A percentile compares a stretch with the other conserved stretches of the same genome.
Conservation (phyloP, 1,140 invertebrate species). For the Ditylenchus dipsaci region DNA sequence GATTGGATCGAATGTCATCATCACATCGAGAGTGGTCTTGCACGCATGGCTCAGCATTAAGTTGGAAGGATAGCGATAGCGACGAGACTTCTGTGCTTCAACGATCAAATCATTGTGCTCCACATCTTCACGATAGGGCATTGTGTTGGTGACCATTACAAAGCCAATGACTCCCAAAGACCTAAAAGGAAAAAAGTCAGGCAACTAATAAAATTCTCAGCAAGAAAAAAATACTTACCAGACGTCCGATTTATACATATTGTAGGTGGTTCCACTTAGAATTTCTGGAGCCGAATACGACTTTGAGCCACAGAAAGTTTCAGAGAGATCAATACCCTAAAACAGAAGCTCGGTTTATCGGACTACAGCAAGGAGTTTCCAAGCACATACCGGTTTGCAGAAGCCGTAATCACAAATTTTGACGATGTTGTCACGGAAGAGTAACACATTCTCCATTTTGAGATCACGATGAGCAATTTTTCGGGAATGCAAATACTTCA, state of each 20-base stretch:
- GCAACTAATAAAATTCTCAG: background rate
- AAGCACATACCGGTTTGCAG: conserved; percentile 59
- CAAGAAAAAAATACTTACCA: conserved; percentile 13
- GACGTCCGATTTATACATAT: conserved; percentile 42
- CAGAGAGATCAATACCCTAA: conserved; percentile 18
- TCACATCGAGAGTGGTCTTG: conserved; percentile 12
- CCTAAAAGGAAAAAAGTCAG: conserved; percentile 19
- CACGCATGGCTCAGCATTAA: conserved; percentile 16
- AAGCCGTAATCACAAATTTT: conserved; percentile 69
- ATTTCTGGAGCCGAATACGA: conserved; percentile 71
- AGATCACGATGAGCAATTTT: conserved; percentile 68
- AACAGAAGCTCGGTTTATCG: background rate
- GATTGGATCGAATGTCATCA: conserved; percentile 30
- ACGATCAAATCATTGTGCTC: conserved; percentile 22
- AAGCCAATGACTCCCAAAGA: conserved; percentile 37
- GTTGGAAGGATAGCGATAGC: conserved; percentile 34
- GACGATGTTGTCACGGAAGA: conserved; percentile 49
- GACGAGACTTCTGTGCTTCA: conserved; percentile 32
- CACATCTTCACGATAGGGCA: conserved; percentile 37
- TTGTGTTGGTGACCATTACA: conserved; percentile 34
- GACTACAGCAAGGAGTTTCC: background rate
- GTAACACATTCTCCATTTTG: conserved; percentile 69
- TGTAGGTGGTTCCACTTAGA: conserved; percentile 51
- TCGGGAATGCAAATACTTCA: conserved; percentile 65
- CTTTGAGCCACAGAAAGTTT: conserved; percentile 65